phyloP scores from a whole-genome alignment of 35 echinoderm and acorn worm species.

The Anneissia japonica region DNA sequence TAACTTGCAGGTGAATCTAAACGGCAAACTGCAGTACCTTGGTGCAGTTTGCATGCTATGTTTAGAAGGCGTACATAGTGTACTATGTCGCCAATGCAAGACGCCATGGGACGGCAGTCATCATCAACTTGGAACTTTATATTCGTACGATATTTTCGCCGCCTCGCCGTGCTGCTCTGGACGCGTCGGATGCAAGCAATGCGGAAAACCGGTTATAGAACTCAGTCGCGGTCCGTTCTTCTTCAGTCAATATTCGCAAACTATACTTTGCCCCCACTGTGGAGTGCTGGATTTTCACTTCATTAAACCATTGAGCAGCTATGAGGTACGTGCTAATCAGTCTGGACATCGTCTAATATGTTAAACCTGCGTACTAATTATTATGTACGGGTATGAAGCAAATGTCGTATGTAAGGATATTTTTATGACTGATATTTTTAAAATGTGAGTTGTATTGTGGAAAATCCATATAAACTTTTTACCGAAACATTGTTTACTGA shows the following conservation, averaged over 20 bases:
- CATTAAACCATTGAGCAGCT: constrained; percentile 89
- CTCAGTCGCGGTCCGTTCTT: constrained; percentile 81
- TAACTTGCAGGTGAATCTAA: constrained; percentile 56
- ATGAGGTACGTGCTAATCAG: constrained; percentile 54
- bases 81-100: constrained; percentile 92
- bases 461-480: background rate
- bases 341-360: background rate
- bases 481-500: background rate
- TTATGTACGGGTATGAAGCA: background rate
- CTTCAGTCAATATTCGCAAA: constrained; percentile 97
- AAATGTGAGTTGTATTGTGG: background rate
- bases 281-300: constrained; percentile 94
- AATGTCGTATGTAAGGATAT: background rate
- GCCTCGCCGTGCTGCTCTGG: constrained; percentile 87
- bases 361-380: background rate
- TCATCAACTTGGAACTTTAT: constrained; percentile 93
- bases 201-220: constrained; percentile 92
- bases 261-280: constrained; percentile 93
- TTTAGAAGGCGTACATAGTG: constrained; percentile 82
- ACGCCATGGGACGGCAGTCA: constrained; percentile 99
- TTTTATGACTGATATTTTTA: background rate
- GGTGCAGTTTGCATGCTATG: constrained; percentile 97
- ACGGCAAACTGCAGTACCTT: constrained; percentile 67
- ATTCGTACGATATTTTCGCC: constrained; percentile 98
- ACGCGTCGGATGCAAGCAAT: constrained; percentile 82